Conservation (phyloP, 1,140 invertebrate species). For the Helicorthomorpha holstii region DNA sequence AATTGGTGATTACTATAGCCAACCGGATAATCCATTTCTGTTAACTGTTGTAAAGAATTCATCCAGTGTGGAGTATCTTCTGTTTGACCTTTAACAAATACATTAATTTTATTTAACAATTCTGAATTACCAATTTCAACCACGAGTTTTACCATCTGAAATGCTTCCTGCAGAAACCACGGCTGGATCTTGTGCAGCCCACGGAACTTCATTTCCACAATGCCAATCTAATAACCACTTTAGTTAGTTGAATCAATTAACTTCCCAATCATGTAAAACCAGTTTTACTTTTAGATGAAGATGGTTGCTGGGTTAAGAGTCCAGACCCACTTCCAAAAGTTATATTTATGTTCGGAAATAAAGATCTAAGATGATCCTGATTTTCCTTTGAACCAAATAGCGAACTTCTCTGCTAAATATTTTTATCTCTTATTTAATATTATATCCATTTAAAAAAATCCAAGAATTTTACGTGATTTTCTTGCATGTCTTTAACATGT, state of each 20-base stretch:
- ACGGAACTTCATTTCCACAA: slow-evolving; percentile 37
- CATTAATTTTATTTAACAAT: neutral
- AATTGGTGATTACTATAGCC: slow-evolving; percentile 3
- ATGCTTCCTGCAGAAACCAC: slow-evolving; percentile 47
- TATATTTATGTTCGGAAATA: slow-evolving; percentile 32
- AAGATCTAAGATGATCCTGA: slow-evolving; percentile 29
- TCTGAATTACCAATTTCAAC: neutral
- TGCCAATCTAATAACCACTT: too few relatives aligned
- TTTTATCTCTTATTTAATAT: too few relatives aligned
- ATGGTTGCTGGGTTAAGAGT: neutral
- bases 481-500: too few relatives aligned
- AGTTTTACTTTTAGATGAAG: slow-evolving; percentile 6
- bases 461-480: too few relatives aligned
- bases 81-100: slow-evolving; percentile 16
- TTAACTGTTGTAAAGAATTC: slow-evolving; percentile 30
- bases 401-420: too few relatives aligned
- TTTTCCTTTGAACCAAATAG: slow-evolving; percentile 24
- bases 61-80: slow-evolving; percentile 32
- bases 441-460: too few relatives aligned
- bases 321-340: slow-evolving; percentile 23
- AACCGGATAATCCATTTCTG: slow-evolving; percentile 21
- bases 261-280: too few relatives aligned
- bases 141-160: slow-evolving; percentile 16
- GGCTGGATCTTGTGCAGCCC: slow-evolving; percentile 70
- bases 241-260: neutral